Base-by-base conservation (phyloP, 2,888 invertebrate species). In the Mythimna pallens region DNA sequence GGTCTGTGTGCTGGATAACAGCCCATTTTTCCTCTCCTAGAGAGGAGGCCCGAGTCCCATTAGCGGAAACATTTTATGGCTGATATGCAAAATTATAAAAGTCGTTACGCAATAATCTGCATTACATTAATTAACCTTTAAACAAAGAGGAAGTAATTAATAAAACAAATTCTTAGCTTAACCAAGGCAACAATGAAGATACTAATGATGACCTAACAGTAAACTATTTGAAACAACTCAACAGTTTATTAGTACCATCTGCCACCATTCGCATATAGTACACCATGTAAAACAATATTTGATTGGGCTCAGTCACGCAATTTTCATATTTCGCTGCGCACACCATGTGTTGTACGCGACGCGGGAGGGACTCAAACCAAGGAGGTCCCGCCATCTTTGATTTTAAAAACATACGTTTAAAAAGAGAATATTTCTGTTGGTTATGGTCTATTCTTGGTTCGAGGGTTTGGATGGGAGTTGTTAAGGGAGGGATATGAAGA, bases 261-360 rank as follows among this genome's bases (percentile, higher is more conserved):
- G 81, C 63, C 66, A 40, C 59, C 66, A 52, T 43, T 52, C n/a
- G 52, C 55, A 67, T 70, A 68, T 20, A n/a, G n/a, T n/a, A n/a
- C n/a, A 63, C 63, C 65, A 76, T 71, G 86, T 86, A 83, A 86
- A 82, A 83, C 62, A 85, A 86, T 86, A 86, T 82, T 86, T 81
- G 78, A 86, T 85, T 83, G 76, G 75, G 55, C 65, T 5, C 78
- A 72, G 84, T 84, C 84, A 85, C 85, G 86, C 83, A 72, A 86
- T 79, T 86, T 86, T 86, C 65, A 86, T 83, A 86, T 82, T 84
- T 86, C 85, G 81, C 22, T 78, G 86, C 74, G 81, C 74, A 65
- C 76, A 57, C 80, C 85, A 86, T 83, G 73, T 86, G 86, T 65
- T 66, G 50, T 4, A 8, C 75, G 12, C 76, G n/a, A 36, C 63